These are phyloP conservation scores for Epinotia bilunana DNA, from an alignment of 2,888 invertebrate genomes.

Conservation along the genomic window DNA sequence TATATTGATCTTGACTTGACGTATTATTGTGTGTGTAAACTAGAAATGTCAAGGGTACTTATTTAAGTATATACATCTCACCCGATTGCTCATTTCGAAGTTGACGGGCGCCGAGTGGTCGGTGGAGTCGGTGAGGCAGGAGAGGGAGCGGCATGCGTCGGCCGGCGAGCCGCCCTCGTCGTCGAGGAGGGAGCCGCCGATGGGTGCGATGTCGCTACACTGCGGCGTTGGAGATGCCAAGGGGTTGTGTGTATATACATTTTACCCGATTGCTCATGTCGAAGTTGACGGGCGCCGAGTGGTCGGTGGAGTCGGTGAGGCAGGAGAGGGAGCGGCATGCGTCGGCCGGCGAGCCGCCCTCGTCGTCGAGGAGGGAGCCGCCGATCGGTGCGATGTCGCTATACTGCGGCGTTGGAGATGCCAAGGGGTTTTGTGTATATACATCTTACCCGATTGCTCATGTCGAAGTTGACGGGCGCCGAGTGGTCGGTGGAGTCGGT, in stretches of 20 bases:
- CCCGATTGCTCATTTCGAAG: constrained; percentile 96
- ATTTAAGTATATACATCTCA: constrained; percentile 64
- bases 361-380: constrained; percentile 80
- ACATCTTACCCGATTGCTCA: constrained; percentile 92
- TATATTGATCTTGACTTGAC: not conserved
- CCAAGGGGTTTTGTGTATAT: constrained; percentile 26
- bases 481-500: constrained; percentile 96
- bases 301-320: constrained; percentile 95
- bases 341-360: constrained; percentile 84
- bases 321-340: constrained; percentile 93
- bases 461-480: constrained; percentile 95
- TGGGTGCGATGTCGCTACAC: constrained; percentile 1
- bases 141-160: constrained; percentile 92
- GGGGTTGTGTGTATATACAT: constrained; percentile 27
- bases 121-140: constrained; percentile 94
- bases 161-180: constrained; percentile 50
- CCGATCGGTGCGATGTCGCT: constrained; percentile 76
- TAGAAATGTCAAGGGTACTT: not conserved
- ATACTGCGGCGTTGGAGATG: not conserved
- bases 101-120: constrained; percentile 96
- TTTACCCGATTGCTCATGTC: constrained; percentile 95
- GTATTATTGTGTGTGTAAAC: not conserved
- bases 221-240: no score
- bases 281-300: constrained; percentile 95
- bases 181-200: not conserved